A percentile compares a stretch with the other conserved stretches of the same genome.
Evolutionary conservation across 23 tunicate genomes (phyloP).

Genomic region (Oikopleura dioica): DNA sequence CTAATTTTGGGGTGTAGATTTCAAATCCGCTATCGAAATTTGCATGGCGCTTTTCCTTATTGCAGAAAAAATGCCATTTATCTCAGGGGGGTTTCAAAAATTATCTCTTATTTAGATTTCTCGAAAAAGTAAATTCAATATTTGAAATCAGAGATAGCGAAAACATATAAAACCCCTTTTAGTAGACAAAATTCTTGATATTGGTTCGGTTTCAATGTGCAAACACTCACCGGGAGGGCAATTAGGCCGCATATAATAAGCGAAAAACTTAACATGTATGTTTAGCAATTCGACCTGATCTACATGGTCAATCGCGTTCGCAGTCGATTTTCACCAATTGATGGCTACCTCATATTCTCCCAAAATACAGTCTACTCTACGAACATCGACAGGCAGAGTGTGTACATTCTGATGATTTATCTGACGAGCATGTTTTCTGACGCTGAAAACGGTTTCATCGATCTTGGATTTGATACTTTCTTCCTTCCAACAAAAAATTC

Average conservation of each 20-base stretch:
- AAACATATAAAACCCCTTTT: no score
- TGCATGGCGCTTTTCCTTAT: no score
- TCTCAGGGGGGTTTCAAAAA: no score
- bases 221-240: not conserved
- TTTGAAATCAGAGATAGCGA: no score
- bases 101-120: no score
- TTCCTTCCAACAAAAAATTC: not conserved
- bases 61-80: no score
- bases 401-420: conserved; percentile 8
- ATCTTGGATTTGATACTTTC: not conserved
- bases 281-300: not conserved
- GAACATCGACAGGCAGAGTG: not conserved
- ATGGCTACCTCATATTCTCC: not conserved
- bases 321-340: not conserved
- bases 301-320: not conserved
- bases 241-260: not conserved
- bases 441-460: not conserved
- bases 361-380: not conserved
- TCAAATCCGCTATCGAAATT: no score
- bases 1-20: no score
- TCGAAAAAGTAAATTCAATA: no score
- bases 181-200: no score
- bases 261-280: not conserved
- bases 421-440: not conserved
- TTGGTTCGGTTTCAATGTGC: no score